Evolutionary conservation across 2,888 invertebrate genomes (phyloP).

Genomic region (Pseudolycoriella hygida): DNA sequence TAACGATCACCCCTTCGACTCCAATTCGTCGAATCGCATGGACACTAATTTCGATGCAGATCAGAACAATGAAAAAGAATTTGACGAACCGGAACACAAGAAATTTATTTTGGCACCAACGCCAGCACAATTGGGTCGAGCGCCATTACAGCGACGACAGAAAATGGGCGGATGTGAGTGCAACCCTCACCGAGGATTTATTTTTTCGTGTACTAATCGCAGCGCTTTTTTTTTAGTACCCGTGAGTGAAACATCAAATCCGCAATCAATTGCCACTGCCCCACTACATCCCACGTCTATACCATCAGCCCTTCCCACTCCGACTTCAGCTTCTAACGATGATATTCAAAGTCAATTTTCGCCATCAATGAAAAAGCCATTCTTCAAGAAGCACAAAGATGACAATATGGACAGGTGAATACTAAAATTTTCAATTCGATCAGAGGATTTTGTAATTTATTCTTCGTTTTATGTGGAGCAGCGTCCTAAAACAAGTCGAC

Average conservation of each 20-base stretch:
- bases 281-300: conserved; percentile 10
- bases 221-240: neutral
- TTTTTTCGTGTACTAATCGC: neutral
- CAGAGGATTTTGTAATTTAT: conserved; percentile 5
- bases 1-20: conserved; percentile 3
- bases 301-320: conserved; percentile 22
- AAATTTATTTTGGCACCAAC: conserved; percentile 77
- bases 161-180: conserved; percentile 46
- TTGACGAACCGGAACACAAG: conserved; percentile 16
- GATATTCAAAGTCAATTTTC: conserved; percentile 34
- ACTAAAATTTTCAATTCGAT: no score
- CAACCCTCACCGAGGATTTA: neutral
- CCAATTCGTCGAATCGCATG: conserved; percentile 1
- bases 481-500: conserved; percentile 86
- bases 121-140: conserved; percentile 81
- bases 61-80: conserved; percentile 4
- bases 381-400: conserved; percentile 74
- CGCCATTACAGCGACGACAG: conserved; percentile 73
- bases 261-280: neutral
- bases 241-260: neutral
- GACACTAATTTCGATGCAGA: neutral
- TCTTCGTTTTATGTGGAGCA: conserved; percentile 28
- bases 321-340: conserved; percentile 19
- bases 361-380: conserved; percentile 50
- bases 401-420: conserved; percentile 80